Percentiles rank a stretch among this genome's conserved stretches.
Conservation (phyloP, 2,888 invertebrate genomes). For the Plebejus argus region DNA sequence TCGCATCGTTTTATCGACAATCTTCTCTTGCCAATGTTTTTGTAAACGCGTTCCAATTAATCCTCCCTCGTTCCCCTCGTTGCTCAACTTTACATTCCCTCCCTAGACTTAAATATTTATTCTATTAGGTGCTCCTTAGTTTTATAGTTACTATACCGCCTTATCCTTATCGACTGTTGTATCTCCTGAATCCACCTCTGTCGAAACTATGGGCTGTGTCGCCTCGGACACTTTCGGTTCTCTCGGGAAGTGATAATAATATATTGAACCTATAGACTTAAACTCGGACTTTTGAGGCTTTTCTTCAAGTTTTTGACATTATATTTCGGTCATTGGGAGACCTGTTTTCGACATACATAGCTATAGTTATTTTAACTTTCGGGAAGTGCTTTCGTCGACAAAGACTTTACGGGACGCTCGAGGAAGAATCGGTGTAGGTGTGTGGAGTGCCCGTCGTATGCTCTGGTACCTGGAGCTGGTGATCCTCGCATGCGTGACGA, state of each 20-base stretch:
- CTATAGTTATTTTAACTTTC: neutral
- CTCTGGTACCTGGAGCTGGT: slow-evolving; percentile 61
- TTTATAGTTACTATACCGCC: neutral
- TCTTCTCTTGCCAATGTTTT: slow-evolving; percentile 14
- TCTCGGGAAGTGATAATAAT: neutral
- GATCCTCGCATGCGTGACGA: slow-evolving; percentile 67
- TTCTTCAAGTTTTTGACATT: neutral
- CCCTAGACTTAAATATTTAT: slow-evolving; percentile 2
- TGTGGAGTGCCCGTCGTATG: slow-evolving; percentile 50
- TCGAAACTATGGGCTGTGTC: neutral
- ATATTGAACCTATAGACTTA: neutral
- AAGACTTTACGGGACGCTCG: neutral
- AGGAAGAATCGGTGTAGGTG: neutral
- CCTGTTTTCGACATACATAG: neutral
- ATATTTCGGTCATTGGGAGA: neutral
- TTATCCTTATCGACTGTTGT: neutral
- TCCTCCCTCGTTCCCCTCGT: slow-evolving; percentile 4
- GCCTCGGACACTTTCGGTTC: neutral
- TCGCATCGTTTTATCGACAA: neutral
- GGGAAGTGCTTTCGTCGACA: neutral
- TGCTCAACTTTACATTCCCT: slow-evolving; percentile 14
- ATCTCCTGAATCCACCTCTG: slow-evolving; percentile 6
- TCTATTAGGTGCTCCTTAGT: neutral
- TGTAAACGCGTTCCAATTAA: slow-evolving; percentile 14
- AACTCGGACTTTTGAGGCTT: neutral